Evolutionary conservation across 2,888 invertebrate genomes (phyloP).

Genomic region (Nezara viridula): DNA sequence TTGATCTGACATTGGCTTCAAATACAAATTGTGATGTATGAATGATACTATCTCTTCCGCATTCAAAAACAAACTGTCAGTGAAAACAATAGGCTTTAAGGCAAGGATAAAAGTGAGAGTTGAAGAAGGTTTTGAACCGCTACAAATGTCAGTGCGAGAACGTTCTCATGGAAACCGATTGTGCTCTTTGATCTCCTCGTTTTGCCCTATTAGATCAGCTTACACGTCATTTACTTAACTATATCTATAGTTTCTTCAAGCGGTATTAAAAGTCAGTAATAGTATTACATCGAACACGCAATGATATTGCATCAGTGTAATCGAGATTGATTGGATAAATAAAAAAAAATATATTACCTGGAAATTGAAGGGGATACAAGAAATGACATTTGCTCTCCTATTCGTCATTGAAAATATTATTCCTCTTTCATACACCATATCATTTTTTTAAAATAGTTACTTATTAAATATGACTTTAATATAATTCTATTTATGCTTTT

Average conservation of each 20-base stretch:
- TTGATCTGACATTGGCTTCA: too few species aligned
- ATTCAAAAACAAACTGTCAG: not conserved
- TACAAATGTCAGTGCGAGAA: not conserved
- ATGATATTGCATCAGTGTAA: not conserved
- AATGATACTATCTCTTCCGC: not conserved
- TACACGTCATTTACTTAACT: not conserved
- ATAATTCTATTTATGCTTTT: too few species aligned
- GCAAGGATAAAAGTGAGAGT: conserved; percentile 19
- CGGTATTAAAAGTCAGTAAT: not conserved
- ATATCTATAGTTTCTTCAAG: not conserved
- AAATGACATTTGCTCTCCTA: too few species aligned
- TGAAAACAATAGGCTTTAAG: not conserved
- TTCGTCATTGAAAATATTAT: too few species aligned
- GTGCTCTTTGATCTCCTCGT: not conserved
- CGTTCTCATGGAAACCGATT: not conserved
- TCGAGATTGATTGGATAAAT: not conserved
- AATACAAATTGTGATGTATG: not conserved
- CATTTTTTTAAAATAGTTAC: too few species aligned
- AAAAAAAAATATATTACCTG: too few species aligned
- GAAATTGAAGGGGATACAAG: too few species aligned
- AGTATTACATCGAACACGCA: not conserved
- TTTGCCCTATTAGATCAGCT: not conserved
- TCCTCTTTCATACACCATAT: too few species aligned
- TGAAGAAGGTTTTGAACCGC: not conserved
- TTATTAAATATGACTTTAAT: too few species aligned